Conservation (phyloP, 2,113 vertebrate species). For the Pholis gunnellus region DNA sequence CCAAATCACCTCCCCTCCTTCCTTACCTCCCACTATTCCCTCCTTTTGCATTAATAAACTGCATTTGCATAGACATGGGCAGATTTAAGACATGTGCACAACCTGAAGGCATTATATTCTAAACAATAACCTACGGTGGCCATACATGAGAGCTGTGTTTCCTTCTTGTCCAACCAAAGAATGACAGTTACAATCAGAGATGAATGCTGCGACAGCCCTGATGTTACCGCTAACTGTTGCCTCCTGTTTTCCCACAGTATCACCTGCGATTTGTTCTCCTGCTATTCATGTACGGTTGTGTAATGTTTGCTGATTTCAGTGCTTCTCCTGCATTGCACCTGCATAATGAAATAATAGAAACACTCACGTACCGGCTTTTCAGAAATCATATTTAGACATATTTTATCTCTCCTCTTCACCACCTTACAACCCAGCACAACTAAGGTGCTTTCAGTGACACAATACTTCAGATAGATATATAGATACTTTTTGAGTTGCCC, state of each 20-base stretch:
- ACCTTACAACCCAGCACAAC: neutral
- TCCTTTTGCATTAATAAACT: constrained; percentile 7
- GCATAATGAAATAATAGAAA: constrained; percentile 60
- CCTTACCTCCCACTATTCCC: neutral
- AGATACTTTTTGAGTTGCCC: neutral
- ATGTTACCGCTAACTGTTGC: constrained; percentile 40
- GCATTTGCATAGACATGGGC: constrained; percentile 16
- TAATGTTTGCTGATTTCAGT: constrained; percentile 44
- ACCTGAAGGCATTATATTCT: constrained; percentile 17
- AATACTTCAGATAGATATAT: neutral
- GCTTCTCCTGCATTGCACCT: constrained; percentile 35
- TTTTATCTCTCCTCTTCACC: neutral
- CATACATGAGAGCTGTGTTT: constrained; percentile 22
- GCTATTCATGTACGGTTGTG: constrained; percentile 30
- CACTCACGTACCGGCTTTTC: constrained; percentile 18
- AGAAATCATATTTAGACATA: constrained; percentile 20
- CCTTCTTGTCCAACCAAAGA: constrained; percentile 21
- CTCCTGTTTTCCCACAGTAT: constrained; percentile 43
- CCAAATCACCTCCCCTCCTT: neutral
- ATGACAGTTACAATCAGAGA: constrained; percentile 46
- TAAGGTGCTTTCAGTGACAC: neutral
- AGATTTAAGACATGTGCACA: constrained; percentile 8
- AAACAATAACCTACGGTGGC: constrained; percentile 29
- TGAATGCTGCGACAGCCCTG: constrained; percentile 42
- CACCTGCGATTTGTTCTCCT: constrained; percentile 46